phyloP scores from a whole-genome alignment of 2,113 vertebrate species.

The Triplophysa tibetana region DNA sequence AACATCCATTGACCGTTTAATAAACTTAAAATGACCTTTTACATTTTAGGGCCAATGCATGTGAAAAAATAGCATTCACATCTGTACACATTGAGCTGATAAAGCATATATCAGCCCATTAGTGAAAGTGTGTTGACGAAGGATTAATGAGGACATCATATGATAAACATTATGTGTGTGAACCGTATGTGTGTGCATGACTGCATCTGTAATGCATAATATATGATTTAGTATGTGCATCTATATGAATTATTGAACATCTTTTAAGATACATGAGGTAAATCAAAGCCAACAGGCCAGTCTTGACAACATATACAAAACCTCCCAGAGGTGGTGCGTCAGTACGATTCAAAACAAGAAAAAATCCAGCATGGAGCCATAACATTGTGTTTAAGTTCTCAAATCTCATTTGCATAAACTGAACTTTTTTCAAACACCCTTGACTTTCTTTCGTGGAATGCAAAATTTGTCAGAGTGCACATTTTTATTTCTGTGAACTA shows the following conservation, averaged over 20 bases:
- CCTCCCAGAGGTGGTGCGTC: not conserved
- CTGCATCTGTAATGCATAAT: constrained; percentile 3
- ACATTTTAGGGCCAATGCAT: too few relatives aligned
- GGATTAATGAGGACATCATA: not conserved
- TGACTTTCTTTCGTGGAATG: too few relatives aligned
- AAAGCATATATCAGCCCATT: not conserved
- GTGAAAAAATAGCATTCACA: not conserved
- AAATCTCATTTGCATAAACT: not conserved
- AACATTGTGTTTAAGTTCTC: too few relatives aligned
- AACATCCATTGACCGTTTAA: too few relatives aligned
- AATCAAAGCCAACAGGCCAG: not conserved
- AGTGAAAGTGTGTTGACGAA: not conserved
- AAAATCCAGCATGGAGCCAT: not conserved
- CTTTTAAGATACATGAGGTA: not conserved
- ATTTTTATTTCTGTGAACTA: too few relatives aligned
- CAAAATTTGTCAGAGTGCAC: too few relatives aligned
- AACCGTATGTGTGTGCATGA: not conserved
- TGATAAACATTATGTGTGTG: not conserved
- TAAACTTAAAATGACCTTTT: too few relatives aligned
- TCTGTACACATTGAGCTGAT: not conserved
- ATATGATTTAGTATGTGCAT: constrained; percentile 13
- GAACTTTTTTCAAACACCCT: too few relatives aligned
- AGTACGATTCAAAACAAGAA: not conserved
- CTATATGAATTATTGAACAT: constrained; percentile 9
- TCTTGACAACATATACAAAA: not conserved